A percentile compares a stretch with the other conserved stretches of the same genome.
phyloP scores from a whole-genome alignment of 2,113 vertebrate species.

The Saimiri boliviensis region DNA sequence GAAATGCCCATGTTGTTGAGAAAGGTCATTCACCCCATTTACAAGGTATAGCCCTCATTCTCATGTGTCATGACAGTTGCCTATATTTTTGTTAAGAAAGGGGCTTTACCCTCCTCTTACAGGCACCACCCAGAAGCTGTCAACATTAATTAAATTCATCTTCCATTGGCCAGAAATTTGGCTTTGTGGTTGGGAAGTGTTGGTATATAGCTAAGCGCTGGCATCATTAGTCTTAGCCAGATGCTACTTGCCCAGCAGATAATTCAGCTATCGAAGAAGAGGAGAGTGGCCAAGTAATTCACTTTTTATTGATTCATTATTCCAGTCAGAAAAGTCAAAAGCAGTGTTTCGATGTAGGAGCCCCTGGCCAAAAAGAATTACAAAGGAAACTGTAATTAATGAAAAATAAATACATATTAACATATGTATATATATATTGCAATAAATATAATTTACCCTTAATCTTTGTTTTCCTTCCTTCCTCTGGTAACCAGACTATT shows the following conservation, averaged over 20 bases:
- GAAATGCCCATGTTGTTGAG: not conserved
- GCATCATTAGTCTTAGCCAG: not conserved
- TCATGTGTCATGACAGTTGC: not conserved
- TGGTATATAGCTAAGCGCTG: too few relatives aligned
- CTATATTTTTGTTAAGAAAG: not conserved
- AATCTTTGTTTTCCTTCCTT: constrained; percentile 22
- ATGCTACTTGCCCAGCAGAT: not conserved
- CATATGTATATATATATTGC: not conserved
- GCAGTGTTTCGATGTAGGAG: not conserved
- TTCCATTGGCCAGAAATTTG: not conserved
- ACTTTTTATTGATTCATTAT: not conserved
- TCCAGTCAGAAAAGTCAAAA: constrained; percentile 31
- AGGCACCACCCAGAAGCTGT: not conserved
- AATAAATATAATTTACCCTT: not conserved
- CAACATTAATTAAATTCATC: not conserved
- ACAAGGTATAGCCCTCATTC: not conserved
- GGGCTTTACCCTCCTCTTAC: not conserved
- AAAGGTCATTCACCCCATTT: not conserved
- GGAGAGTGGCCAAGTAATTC: not conserved
- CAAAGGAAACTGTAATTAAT: constrained; percentile 23
- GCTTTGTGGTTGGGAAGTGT: not conserved
- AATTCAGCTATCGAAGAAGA: not conserved
- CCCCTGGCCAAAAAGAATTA: not conserved
- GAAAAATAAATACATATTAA: constrained; percentile 25
- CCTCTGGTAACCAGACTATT: constrained; percentile 86